Evolutionary conservation across 2,113 vertebrate genomes (phyloP), one percentile per base, ranked within the genome.

Genomic region (Oreochromis tanganicae): DNA sequence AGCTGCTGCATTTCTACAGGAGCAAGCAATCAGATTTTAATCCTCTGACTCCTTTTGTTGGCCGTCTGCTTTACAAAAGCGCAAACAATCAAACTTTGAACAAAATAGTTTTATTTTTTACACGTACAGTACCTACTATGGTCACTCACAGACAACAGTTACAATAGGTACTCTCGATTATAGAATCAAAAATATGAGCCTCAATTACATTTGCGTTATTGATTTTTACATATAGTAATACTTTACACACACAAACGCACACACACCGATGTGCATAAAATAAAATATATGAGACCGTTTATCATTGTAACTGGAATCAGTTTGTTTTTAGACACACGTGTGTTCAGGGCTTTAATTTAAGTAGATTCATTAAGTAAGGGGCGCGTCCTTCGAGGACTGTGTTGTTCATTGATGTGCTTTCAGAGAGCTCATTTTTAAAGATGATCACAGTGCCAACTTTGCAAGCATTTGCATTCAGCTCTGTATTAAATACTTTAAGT

Each of bases 61-160:
- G 43, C 19, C 29, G 24, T 29, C 16, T 32, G 1, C 21, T 52
- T 46, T 16, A 50, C 3, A 86, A 36, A 82, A 68, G 81, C 13
- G 6, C 54, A 79, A 87, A 81, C 80, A 83, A 56, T 55, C 54
- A 83, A 89, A 46, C 29, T 82, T 90, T 95, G 73, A 93, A 85
- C 92, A 96, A 95, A 95, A 95, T 95, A 94, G 89, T 92, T 95
- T 95, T 94, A 96, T 94, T 96, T 68, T 54, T 90, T 85, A 92
- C 85, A 92, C 84, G 87, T 91, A 34, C 46, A 32, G 71, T 7
- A 87, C 90, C 92, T 84, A 87, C 86, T 89, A 89, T 79, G 78
- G 83, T 82, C 86, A 93, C 87, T 80, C 86, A 91, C 79, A 91
- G 71, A 87, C 71, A 93, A 89, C 63, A 87, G 86, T 87, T 83